A percentile compares a stretch with the other conserved stretches of the same genome.
Evolutionary conservation across 2,888 invertebrate genomes (phyloP).

Genomic region (Caenorhabditis sp.): DNA sequence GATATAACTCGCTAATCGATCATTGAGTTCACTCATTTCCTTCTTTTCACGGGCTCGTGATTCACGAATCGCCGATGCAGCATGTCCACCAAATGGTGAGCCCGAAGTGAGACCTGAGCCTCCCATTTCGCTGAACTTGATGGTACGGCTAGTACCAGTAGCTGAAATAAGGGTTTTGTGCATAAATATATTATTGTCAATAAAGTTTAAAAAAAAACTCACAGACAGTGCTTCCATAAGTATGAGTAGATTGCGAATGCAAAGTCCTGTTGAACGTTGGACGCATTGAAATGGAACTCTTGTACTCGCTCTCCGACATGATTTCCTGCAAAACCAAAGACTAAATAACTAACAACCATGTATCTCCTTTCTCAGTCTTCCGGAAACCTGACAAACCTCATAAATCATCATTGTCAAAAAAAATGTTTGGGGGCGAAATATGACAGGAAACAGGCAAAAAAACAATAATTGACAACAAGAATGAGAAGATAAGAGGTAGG

Average conservation of each 20-base stretch:
- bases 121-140: conserved; percentile 66
- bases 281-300: conserved; percentile 57
- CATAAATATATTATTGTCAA: not conserved
- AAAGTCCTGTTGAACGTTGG: conserved; percentile 57
- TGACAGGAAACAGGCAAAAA: not conserved
- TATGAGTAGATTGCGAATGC: conserved; percentile 39
- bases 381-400: not conserved
- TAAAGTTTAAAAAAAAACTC: conserved; percentile 11
- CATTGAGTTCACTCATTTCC: conserved; percentile 74
- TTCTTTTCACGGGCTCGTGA: conserved; percentile 73
- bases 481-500: not conserved
- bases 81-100: conserved; percentile 66
- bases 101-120: conserved; percentile 50
- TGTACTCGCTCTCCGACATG: conserved; percentile 49
- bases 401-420: not conserved
- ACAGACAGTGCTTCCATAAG: conserved; percentile 52
- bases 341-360: not conserved
- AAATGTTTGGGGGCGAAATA: not conserved
- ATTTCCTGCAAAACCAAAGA: conserved; percentile 21
- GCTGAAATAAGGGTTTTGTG: conserved; percentile 16
- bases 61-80: conserved; percentile 71
- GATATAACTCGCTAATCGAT: conserved; percentile 74
- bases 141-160: conserved; percentile 48
- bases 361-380: not conserved
- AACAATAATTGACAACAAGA: not conserved